Percentiles rank a stretch among this genome's conserved stretches.
Conservation (phyloP, 2,797 vertebrate genomes). For the Delichon dasypus region DNA sequence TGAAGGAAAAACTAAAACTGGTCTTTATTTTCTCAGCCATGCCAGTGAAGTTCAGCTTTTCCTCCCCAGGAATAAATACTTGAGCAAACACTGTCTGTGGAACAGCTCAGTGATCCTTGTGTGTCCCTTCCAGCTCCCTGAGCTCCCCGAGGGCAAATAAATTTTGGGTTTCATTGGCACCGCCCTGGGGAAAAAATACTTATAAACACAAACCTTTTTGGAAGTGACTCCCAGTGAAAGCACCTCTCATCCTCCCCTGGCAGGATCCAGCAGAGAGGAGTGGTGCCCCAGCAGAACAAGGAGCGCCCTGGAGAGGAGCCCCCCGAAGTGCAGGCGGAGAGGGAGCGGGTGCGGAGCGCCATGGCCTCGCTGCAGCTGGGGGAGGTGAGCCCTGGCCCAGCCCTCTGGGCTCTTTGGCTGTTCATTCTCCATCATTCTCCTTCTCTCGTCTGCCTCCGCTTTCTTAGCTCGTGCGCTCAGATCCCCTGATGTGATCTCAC, state of each 20-base stretch:
- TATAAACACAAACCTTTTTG: background rate
- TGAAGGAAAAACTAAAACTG: background rate
- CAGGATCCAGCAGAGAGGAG: slow-evolving; percentile 79
- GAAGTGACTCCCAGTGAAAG: background rate
- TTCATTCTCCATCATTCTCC: background rate
- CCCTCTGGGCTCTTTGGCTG: background rate
- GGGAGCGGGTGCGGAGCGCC: slow-evolving; percentile 75
- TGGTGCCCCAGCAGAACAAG: slow-evolving; percentile 63
- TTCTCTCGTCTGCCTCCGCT: background rate
- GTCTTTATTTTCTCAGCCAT: background rate
- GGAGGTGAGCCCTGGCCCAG: slow-evolving; percentile 72
- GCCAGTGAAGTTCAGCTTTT: background rate
- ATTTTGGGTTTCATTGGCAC: fast-evolving
- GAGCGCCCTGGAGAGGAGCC: slow-evolving; percentile 81
- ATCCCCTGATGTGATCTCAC: background rate
- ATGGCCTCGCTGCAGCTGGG: slow-evolving; percentile 74
- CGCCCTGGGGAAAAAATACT: background rate
- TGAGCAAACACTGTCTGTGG: background rate
- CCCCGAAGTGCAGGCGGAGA: slow-evolving; percentile 86
- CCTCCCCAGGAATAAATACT: background rate
- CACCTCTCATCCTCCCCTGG: background rate
- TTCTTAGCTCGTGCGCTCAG: background rate
- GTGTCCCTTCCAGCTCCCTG: background rate
- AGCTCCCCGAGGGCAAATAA: background rate
- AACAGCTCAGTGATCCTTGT: background rate